These are phyloP conservation scores for Acanthopagrus latus DNA, from an alignment of 2,797 vertebrate genomes.

Conservation along the genomic window DNA sequence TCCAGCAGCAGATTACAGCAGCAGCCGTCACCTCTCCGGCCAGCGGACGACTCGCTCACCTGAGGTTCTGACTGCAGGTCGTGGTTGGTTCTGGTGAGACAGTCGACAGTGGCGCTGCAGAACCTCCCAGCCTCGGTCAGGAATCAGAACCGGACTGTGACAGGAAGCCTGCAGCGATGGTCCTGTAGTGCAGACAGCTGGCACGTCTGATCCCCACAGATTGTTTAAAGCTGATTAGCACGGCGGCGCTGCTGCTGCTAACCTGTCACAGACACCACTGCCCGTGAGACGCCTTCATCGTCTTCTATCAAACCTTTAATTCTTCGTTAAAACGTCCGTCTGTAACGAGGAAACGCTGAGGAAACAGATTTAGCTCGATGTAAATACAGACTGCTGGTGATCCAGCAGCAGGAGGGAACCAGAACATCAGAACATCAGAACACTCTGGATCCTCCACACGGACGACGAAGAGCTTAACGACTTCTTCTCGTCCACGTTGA, in stretches of 20 bases:
- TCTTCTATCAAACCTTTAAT: too few relatives aligned
- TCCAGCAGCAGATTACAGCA: slow-evolving; percentile 63
- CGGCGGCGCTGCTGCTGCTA: slow-evolving; percentile 82
- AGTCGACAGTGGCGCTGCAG: too few relatives aligned
- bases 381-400: slow-evolving; percentile 17
- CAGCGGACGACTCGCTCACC: slow-evolving; percentile 1
- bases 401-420: slow-evolving; percentile 29
- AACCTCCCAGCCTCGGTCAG: too few relatives aligned
- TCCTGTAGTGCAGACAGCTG: slow-evolving; percentile 89
- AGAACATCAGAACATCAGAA: neutral
- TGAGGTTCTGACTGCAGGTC: neutral
- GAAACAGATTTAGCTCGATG: neutral
- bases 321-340: neutral
- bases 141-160: slow-evolving; percentile 64
- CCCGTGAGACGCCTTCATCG: slow-evolving; percentile 69
- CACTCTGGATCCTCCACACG: neutral
- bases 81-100: too few relatives aligned
- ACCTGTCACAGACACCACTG: slow-evolving; percentile 85
- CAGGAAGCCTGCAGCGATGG: slow-evolving; percentile 82
- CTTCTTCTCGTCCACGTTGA: too few relatives aligned
- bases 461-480: neutral
- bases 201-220: slow-evolving; percentile 92
- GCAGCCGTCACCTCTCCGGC: slow-evolving; percentile 1
- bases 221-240: slow-evolving; percentile 95
- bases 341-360: slow-evolving; percentile 1